Conservation (phyloP, 2,888 invertebrate species). For the Dasypolia templi region DNA sequence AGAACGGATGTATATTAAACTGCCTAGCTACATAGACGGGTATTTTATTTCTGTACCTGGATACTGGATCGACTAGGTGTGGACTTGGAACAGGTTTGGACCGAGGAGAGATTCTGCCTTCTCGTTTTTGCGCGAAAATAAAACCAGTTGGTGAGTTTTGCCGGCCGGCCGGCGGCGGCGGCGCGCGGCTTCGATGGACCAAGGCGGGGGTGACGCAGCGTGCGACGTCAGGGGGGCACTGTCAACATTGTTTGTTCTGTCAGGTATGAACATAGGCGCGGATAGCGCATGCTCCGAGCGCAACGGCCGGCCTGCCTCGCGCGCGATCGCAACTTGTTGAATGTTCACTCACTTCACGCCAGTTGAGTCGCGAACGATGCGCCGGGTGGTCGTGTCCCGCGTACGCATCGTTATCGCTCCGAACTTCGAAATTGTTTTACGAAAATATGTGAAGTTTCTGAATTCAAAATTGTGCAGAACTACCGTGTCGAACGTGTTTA, state of each 20-base stretch:
- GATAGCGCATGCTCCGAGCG: constrained; percentile 85
- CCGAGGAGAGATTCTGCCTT: constrained; percentile 75
- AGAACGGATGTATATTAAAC: constrained; percentile 60
- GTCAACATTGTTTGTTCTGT: constrained; percentile 80
- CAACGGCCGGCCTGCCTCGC: constrained; percentile 84
- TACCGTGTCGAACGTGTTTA: constrained; percentile 75
- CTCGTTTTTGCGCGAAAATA: constrained; percentile 88
- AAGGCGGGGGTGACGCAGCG: constrained; percentile 52
- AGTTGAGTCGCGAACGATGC: constrained; percentile 87
- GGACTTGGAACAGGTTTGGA: constrained; percentile 71
- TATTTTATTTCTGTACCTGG: constrained; percentile 72
- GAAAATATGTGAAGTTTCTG: constrained; percentile 89
- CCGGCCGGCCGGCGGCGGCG: constrained; percentile 67
- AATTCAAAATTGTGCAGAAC: constrained; percentile 81
- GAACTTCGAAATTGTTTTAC: constrained; percentile 88
- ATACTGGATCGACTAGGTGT: constrained; percentile 66
- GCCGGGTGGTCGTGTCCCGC: constrained; percentile 83
- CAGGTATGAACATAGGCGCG: constrained; percentile 84
- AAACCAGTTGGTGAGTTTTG: constrained; percentile 81
- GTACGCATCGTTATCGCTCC: constrained; percentile 79
- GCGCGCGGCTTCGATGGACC: constrained; percentile 54
- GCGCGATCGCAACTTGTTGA: constrained; percentile 88
- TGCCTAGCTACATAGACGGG: constrained; percentile 47
- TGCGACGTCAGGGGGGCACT: constrained; percentile 64
- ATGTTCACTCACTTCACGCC: constrained; percentile 88